Evolutionary conservation across 2,797 vertebrate species (phyloP), one percentile per base, ranked within the genome.

Genomic region (Pantherophis alleghaniensis): DNA sequence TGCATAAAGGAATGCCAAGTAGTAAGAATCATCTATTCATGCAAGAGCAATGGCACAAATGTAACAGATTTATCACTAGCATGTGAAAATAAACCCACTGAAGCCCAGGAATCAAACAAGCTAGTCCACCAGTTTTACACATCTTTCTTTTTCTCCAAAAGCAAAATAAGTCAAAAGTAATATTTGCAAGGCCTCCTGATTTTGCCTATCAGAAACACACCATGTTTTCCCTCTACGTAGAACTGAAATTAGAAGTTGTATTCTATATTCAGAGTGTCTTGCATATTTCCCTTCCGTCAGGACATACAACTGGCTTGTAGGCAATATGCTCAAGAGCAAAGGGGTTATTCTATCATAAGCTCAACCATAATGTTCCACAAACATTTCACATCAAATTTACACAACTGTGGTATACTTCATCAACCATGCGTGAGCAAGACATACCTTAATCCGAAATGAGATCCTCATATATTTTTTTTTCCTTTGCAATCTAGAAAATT

Each of bases 1-100:
- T 53, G 9, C 51, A 53, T 53, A 53, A 9, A 53, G 51, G 51
- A 10, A 53, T 53, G 51, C 51, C 51, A 94, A 97, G 96, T 90
- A 96, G 93, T 95, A 96, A 94, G 94, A 94, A 93, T 96, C 93
- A 96, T 95, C 90, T 93, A 95, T 96, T 96, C 93, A 93, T 74
- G 93, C 86, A 95, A 91, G 95, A 93, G 93, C 93, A 96, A 91
- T 94, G 90, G 26, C 42, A 83, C 28, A 47, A 93, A 94, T 28
- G 89, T 92, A 93, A 94, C 61, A 91, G 92, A 89, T 94, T 87
- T 94, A 96, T 90, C 91, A 91, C 47, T 93, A 95, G 55, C 92
- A 42, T 94, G 91, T 55, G 94, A 95, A 10, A 2, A 51, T 10
- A 10, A 89, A 88, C 14, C 79, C 12, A 86, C 6, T 61, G 18